Base-by-base conservation (phyloP, 2,113 vertebrate species). In the Pollachius pollachius region DNA sequence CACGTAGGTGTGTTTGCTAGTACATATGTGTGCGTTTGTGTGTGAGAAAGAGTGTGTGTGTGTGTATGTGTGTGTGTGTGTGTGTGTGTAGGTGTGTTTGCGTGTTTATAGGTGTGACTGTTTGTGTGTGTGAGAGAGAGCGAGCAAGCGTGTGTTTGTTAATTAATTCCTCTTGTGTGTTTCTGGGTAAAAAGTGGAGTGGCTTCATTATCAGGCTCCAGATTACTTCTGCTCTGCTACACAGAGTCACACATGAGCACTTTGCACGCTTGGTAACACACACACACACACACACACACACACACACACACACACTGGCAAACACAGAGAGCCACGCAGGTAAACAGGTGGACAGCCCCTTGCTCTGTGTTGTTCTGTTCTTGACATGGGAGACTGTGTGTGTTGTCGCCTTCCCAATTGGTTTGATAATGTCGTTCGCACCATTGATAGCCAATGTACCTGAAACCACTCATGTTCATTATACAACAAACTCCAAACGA, bases 91-190 rank as follows among this genome's bases (percentile, higher is more conserved):
- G 1, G 41, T 48, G 41, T 48, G 41, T 48, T 1, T 25, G 16
- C 52, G 66, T 71, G 52, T 25, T 71, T 69, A 65, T 64, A 18
- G 5, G 23, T 1, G 54, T 6, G 34, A 4, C 5, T 27, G 19
- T 21, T 4, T 57, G 41, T 13, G 11, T 48, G 54, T 57, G 11
- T 48, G 54, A n/a, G 54, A 13, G 54, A 13, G 15, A 5, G 54
- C 15, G 41, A 12, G 41, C 12, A 9, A 1, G 41, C 3, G 15
- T 57, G 52, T 58, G 54, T 58, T 15, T 57, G 56, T 66, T 37
- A 66, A 15, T 19, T 21, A 54, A 69, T 69, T 69, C 48, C 23
- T 58, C 67, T 69, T 30, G 57, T 62, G 67, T 48, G 66, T 68
- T 68, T 67, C 27, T 25, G 57, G 30, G 57, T 13, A 48, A 58